Evolutionary conservation across 1,140 invertebrate genomes (phyloP).

Genomic region (Panonychus citri): DNA sequence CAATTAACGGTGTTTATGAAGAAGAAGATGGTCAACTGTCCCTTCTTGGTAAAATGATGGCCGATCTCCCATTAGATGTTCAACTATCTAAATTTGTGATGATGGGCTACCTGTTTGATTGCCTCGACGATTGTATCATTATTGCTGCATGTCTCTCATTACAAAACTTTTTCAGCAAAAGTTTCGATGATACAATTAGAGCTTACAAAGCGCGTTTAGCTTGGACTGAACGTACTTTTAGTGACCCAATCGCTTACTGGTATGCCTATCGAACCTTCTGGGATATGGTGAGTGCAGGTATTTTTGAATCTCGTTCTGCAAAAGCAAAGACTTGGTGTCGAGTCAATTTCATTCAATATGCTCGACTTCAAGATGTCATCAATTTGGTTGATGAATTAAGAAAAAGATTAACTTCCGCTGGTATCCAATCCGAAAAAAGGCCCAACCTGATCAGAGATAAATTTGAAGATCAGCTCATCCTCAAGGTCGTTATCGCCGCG

Average conservation of each 20-base stretch:
- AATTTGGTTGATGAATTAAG: constrained; percentile 43
- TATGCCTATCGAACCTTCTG: constrained; percentile 38
- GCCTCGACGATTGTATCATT: constrained; percentile 57
- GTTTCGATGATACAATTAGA: background rate
- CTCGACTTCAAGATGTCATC: constrained; percentile 42
- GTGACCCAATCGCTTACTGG: constrained; percentile 57
- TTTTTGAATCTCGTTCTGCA: background rate
- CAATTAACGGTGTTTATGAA: constrained; percentile 26
- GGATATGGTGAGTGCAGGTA: background rate
- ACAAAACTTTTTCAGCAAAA: background rate
- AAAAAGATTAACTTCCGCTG: constrained; percentile 27
- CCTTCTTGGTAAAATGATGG: constrained; percentile 58
- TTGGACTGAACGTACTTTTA: constrained; percentile 55
- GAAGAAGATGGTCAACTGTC: constrained; percentile 62
- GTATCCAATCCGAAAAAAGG: constrained; percentile 14
- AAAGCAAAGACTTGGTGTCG: constrained; percentile 35
- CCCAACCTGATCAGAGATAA: constrained; percentile 4
- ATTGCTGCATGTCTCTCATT: constrained; percentile 38
- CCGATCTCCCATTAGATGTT: constrained; percentile 54
- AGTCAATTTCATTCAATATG: constrained; percentile 43
- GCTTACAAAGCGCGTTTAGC: constrained; percentile 31
- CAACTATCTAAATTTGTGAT: constrained; percentile 58
- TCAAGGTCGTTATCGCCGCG: constrained; percentile 41
- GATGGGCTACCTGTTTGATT: constrained; percentile 61
- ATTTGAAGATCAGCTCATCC: constrained; percentile 10